phyloP scores from a whole-genome alignment of 2,113 vertebrate species.

The Balaeniceps rex region DNA sequence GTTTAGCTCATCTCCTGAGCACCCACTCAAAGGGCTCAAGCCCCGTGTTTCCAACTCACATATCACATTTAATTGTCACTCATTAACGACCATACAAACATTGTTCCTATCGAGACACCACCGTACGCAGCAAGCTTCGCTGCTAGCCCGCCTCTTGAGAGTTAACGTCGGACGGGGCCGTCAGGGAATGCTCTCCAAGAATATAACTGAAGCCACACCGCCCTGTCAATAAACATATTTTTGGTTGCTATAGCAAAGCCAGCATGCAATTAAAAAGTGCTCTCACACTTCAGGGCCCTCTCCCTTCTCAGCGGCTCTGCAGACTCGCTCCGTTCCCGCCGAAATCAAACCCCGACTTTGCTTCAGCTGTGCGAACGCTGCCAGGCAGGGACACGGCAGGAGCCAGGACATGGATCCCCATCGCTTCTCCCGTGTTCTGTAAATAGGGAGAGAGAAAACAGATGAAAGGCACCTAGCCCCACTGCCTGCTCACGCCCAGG shows the following conservation, averaged over 20 bases:
- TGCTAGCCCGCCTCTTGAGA: neutral
- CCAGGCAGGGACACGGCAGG: neutral
- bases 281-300: neutral
- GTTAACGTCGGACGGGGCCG: neutral
- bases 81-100: rapidly evolving
- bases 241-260: neutral
- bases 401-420: neutral
- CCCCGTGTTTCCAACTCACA: neutral
- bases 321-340: neutral
- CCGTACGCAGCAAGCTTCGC: rapidly evolving
- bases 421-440: neutral
- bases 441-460: neutral
- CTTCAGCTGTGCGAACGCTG: neutral
- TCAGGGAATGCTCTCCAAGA: neutral
- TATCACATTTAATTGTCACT: neutral
- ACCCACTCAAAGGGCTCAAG: neutral
- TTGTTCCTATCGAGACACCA: neutral
- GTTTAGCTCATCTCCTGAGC: neutral
- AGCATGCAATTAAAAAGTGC: rapidly evolving
- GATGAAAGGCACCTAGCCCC: neutral
- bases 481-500: neutral
- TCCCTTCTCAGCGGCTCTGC: neutral
- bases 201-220: rapidly evolving
- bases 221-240: neutral
- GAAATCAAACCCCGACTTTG: neutral